Percentiles rank a stretch among this genome's conserved stretches.
Evolutionary conservation across 2,113 vertebrate species (phyloP).

Genomic region (Carassius gibelio): DNA sequence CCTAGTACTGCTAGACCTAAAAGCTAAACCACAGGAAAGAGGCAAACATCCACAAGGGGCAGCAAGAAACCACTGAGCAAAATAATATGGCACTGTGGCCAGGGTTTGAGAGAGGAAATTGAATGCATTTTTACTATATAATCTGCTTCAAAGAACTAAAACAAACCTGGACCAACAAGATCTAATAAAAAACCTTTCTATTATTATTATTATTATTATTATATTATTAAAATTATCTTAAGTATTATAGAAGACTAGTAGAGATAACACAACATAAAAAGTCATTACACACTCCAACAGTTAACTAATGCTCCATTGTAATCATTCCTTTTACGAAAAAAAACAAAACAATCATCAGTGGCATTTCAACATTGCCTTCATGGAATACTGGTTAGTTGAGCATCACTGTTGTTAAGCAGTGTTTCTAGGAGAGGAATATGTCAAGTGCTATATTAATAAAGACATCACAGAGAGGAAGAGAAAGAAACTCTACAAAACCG

Average conservation of each 20-base stretch:
- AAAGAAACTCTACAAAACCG: not conserved
- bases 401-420: no score
- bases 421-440: not conserved
- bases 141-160: slow-evolving; percentile 72
- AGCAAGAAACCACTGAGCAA: slow-evolving; percentile 69
- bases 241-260: not conserved
- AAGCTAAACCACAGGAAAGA: slow-evolving; percentile 80
- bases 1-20: slow-evolving; percentile 77
- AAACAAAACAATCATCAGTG: not conserved
- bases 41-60: slow-evolving; percentile 76
- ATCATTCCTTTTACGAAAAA: not conserved
- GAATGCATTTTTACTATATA: slow-evolving; percentile 99
- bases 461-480: not conserved
- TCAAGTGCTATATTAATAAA: not conserved
- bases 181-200: not conserved
- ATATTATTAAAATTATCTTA: not conserved
- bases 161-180: not conserved
- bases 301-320: no score
- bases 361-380: not conserved
- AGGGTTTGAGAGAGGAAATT: slow-evolving; percentile 83
- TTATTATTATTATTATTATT: not conserved
- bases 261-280: not conserved
- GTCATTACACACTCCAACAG: not conserved
- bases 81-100: slow-evolving; percentile 73
- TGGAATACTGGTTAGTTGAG: not conserved